Evolutionary conservation across 2,888 invertebrate genomes (phyloP).

Genomic region (Clostera curtula): DNA sequence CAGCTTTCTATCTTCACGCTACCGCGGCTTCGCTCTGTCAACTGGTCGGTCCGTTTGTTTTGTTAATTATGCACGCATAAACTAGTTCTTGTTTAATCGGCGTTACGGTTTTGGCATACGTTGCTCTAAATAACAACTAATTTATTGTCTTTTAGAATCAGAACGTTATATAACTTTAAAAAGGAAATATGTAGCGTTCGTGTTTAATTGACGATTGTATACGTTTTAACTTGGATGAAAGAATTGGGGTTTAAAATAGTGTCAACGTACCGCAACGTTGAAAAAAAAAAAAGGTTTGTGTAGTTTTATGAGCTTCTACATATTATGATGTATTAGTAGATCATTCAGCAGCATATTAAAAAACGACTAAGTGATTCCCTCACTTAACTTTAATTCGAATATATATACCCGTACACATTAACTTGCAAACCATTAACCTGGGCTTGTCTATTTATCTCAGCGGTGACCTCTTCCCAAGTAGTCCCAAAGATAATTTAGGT

Average conservation of each 20-base stretch:
- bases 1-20: slow-evolving; percentile 49
- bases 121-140: background rate
- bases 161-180: too few species aligned
- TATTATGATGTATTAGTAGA: too few species aligned
- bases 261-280: background rate
- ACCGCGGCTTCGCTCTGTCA: slow-evolving; percentile 34
- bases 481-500: slow-evolving; percentile 56
- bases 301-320: too few species aligned
- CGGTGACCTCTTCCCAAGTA: slow-evolving; percentile 48
- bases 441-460: slow-evolving; percentile 49
- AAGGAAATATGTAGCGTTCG: too few species aligned
- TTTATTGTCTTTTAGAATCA: too few species aligned
- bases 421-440: slow-evolving; percentile 42
- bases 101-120: slow-evolving; percentile 11
- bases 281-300: too few species aligned
- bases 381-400: too few species aligned
- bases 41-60: slow-evolving; percentile 23
- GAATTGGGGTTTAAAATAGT: too few species aligned
- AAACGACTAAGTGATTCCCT: too few species aligned
- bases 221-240: background rate
- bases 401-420: too few species aligned
- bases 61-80: slow-evolving; percentile 1
- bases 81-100: slow-evolving; percentile 12
- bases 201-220: too few species aligned
- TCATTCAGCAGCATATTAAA: too few species aligned